Conservation (phyloP, 2,113 vertebrate genomes). For the Gobiocypris rarus region DNA sequence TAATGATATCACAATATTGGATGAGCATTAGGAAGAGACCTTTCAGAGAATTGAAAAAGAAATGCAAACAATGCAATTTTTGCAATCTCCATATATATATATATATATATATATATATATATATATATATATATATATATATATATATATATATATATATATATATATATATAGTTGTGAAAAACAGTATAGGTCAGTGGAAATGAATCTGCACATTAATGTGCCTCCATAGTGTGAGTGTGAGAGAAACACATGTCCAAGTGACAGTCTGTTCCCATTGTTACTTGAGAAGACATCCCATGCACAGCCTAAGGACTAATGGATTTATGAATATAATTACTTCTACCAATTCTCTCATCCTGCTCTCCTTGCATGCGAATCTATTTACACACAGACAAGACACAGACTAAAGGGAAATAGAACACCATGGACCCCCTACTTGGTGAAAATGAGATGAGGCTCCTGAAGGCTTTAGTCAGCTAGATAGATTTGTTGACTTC, state of each 20-base stretch:
- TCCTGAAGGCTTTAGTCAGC: conserved; percentile 21
- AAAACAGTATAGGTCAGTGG: not conserved
- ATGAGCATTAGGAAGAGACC: not conserved
- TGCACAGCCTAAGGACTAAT: not conserved
- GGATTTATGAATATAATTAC: conserved; percentile 20
- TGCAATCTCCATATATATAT: too few relatives aligned
- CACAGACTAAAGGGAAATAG: not conserved
- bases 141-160: too few relatives aligned
- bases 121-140: too few relatives aligned
- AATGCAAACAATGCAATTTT: not conserved
- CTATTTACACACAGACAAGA: not conserved
- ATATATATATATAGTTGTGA: not conserved
- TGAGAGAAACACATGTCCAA: not conserved
- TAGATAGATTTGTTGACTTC: conserved; percentile 4
- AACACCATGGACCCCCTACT: not conserved
- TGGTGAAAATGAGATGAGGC: not conserved
- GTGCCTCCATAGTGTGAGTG: not conserved
- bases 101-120: too few relatives aligned
- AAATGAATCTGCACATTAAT: not conserved
- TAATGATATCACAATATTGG: not conserved
- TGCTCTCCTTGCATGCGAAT: not conserved
- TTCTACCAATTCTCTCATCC: not conserved
- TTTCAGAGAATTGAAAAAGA: not conserved
- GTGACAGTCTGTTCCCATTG: conserved; percentile 10
- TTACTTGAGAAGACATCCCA: not conserved